Conservation (phyloP, 1,140 invertebrate species). For the Ceratina calcarata region DNA sequence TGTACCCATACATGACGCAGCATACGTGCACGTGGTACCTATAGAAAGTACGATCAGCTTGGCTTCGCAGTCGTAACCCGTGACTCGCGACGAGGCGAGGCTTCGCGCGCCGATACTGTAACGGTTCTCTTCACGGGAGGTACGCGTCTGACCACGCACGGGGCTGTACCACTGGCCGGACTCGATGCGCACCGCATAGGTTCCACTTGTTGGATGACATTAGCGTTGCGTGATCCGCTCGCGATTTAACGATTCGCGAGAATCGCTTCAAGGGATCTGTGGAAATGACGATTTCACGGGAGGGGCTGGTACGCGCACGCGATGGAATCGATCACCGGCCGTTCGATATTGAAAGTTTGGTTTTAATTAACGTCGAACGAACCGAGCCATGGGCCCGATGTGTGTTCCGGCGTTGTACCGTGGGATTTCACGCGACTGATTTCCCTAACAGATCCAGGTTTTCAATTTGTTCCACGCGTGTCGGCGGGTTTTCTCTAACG, state of each 20-base stretch:
- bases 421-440: not conserved
- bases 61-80: constrained; percentile 1
- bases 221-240: not conserved
- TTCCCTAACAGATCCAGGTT: not conserved
- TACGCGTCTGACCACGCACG: constrained; percentile 17
- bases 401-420: too few relatives aligned
- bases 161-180: constrained; percentile 14
- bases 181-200: not conserved
- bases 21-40: too few relatives aligned
- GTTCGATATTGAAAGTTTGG: not conserved
- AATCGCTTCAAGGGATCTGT: not conserved
- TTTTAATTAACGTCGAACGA: constrained; percentile 6
- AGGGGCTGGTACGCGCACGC: too few relatives aligned
- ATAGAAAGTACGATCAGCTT: too few relatives aligned
- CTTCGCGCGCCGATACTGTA: not conserved
- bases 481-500: not conserved
- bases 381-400: not conserved
- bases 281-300: not conserved
- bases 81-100: not conserved
- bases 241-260: not conserved
- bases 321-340: not conserved
- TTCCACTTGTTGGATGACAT: constrained; percentile 48
- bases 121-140: not conserved
- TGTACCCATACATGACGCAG: too few relatives aligned
- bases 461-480: constrained; percentile 2